Evolutionary conservation across 2,888 invertebrate species (phyloP).

Genomic region (Coleophora deauratella): DNA sequence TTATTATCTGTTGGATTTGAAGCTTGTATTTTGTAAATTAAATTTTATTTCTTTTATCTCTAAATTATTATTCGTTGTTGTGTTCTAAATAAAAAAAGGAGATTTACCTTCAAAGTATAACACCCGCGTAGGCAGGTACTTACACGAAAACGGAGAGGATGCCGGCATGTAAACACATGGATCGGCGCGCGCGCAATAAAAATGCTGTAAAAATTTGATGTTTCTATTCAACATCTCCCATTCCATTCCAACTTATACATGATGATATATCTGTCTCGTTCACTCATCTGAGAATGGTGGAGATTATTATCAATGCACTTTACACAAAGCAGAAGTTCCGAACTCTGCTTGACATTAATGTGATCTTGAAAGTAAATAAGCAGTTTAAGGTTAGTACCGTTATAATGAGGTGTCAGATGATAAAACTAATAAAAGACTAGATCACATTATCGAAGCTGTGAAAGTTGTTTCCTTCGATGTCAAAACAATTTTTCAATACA

Average conservation of each 20-base stretch:
- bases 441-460: constrained; percentile 24
- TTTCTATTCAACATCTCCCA: constrained; percentile 59
- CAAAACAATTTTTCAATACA: too few species aligned
- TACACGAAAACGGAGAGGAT: constrained; percentile 46
- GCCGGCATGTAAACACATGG: constrained; percentile 56
- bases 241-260: constrained; percentile 25
- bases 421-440: constrained; percentile 61
- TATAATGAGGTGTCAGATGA: constrained; percentile 65
- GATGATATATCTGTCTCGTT: constrained; percentile 28
- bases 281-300: constrained; percentile 48
- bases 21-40: too few species aligned
- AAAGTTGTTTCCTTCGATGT: constrained; percentile 5
- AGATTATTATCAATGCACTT: constrained; percentile 74
- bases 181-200: constrained; percentile 64
- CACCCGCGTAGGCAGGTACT: too few species aligned
- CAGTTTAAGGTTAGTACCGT: constrained; percentile 60
- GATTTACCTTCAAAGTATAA: too few species aligned
- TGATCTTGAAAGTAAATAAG: constrained; percentile 68
- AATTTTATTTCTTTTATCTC: too few species aligned
- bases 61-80: too few species aligned
- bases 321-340: constrained; percentile 71
- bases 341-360: constrained; percentile 63
- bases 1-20: too few species aligned
- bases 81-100: too few species aligned
- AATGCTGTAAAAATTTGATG: constrained; percentile 73